phyloP scores from a whole-genome alignment of 2,797 vertebrate species.

The Anguilla obscura region DNA sequence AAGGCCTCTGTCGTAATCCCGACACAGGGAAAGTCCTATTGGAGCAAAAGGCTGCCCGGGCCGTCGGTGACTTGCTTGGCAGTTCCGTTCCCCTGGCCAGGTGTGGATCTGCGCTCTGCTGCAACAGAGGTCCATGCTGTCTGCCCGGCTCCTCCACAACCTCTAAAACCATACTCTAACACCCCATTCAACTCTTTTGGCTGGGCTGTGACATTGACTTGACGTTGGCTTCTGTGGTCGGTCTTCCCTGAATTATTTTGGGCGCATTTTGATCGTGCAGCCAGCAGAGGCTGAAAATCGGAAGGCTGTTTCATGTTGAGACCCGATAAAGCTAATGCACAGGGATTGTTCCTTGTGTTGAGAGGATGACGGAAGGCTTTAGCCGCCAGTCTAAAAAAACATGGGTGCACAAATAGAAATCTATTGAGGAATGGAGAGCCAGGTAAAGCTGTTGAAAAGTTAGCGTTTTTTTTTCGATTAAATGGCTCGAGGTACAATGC shows the following conservation, averaged over 20 bases:
- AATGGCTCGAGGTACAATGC: background rate
- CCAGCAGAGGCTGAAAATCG: background rate
- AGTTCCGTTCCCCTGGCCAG: conserved; percentile 4
- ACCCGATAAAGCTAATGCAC: background rate
- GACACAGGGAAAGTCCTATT: background rate
- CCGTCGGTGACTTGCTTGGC: conserved; percentile 17
- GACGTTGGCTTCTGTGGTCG: background rate
- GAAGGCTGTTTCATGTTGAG: background rate
- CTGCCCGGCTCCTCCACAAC: background rate
- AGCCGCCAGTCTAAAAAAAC: background rate
- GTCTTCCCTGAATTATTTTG: background rate
- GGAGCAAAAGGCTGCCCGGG: conserved; percentile 1
- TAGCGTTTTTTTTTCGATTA: background rate
- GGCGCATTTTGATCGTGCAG: background rate
- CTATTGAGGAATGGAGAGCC: background rate
- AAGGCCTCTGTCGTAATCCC: conserved; percentile 16
- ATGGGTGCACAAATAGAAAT: background rate
- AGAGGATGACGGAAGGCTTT: background rate
- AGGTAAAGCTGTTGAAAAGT: conserved; percentile 5
- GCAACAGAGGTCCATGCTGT: background rate
- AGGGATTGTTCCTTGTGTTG: background rate
- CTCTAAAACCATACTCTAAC: background rate
- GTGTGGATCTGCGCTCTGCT: background rate
- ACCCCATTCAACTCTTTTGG: background rate
- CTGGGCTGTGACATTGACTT: background rate